Conservation (phyloP, 1,140 invertebrate genomes). For the Papilio helenus region DNA sequence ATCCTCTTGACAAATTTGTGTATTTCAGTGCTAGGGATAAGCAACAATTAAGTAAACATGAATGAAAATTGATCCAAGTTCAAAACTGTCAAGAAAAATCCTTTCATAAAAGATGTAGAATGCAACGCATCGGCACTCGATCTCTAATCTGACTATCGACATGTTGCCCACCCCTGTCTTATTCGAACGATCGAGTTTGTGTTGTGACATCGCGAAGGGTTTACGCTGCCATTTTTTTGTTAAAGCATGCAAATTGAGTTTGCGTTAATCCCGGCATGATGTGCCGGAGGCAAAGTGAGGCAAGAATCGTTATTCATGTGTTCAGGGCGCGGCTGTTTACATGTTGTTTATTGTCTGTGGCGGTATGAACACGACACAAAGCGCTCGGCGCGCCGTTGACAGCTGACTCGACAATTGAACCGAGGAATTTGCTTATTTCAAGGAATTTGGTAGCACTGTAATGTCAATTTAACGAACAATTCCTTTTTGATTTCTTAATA, state of each 20-base stretch:
- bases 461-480: background rate
- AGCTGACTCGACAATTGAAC: constrained; percentile 56
- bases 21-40: background rate
- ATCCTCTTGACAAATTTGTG: background rate
- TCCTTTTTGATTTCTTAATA: constrained; percentile 4
- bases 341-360: constrained; percentile 74
- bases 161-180: background rate
- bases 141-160: background rate
- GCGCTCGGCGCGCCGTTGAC: constrained; percentile 55
- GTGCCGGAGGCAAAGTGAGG: constrained; percentile 62
- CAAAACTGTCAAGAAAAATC: background rate
- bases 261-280: constrained; percentile 62
- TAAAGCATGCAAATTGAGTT: constrained; percentile 72
- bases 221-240: constrained; percentile 47
- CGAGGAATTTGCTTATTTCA: constrained; percentile 18
- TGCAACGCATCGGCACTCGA: background rate
- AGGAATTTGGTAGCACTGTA: background rate
- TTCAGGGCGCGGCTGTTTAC: constrained; percentile 70
- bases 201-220: constrained; percentile 50
- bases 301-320: constrained; percentile 76
- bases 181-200: constrained; percentile 37
- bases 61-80: background rate
- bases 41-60: background rate
- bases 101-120: background rate
- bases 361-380: constrained; percentile 58